phyloP scores from a whole-genome alignment of 2,113 vertebrate species.

The Lampris megalopsis region DNA sequence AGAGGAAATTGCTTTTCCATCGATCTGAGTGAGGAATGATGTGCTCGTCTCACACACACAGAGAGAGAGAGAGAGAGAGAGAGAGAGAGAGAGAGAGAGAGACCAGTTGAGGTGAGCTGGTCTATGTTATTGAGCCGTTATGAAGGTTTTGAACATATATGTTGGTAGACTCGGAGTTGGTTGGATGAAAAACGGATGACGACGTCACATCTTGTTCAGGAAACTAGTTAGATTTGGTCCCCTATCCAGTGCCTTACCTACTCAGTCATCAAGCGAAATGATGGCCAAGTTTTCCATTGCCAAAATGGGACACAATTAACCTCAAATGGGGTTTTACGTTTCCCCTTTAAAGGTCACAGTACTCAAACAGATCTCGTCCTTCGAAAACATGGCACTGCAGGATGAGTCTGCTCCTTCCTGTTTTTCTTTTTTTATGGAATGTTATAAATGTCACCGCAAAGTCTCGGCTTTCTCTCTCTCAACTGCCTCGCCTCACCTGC shows the following conservation, averaged over 20 bases:
- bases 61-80: no score
- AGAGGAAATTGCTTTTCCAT: conserved; percentile 21
- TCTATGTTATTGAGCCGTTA: no score
- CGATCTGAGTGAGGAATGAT: conserved; percentile 8
- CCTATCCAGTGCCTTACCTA: no score
- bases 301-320: background rate
- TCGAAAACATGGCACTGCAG: conserved; percentile 4
- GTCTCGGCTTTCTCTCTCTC: conserved; percentile 8
- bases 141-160: no score
- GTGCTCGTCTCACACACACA: background rate
- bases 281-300: no score
- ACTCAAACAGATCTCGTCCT: conserved; percentile 13
- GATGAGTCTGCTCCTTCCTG: conserved; percentile 50
- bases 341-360: conserved; percentile 30
- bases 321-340: background rate
- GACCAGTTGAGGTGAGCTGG: no score
- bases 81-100: no score
- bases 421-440: conserved; percentile 18
- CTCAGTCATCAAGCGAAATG: no score
- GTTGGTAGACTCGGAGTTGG: no score
- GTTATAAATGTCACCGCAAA: conserved; percentile 18
- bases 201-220: no score
- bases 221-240: no score
- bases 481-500: background rate
- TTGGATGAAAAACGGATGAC: no score